Evolutionary conservation across 2,888 invertebrate species (phyloP).

Genomic region (Heliconius hortense): DNA sequence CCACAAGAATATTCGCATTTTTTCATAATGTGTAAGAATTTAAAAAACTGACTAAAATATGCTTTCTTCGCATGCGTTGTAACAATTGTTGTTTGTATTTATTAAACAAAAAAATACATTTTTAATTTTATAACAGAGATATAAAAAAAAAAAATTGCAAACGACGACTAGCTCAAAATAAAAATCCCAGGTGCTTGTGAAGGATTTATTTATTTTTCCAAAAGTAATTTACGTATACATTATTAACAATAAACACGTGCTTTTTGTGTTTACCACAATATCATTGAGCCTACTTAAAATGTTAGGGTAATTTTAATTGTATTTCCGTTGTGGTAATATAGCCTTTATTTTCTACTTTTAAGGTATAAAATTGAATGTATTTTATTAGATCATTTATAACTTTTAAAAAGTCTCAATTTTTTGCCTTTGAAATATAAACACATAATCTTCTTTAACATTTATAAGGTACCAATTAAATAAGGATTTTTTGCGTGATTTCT

Average conservation of each 20-base stretch:
- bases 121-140: too few species aligned
- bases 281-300: slow-evolving; percentile 8
- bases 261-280: slow-evolving; percentile 34
- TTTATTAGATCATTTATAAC: neutral
- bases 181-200: neutral
- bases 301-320: slow-evolving; percentile 6
- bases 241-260: slow-evolving; percentile 37
- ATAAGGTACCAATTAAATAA: slow-evolving; percentile 54
- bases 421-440: slow-evolving; percentile 25
- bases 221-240: slow-evolving; percentile 15
- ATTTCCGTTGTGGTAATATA: slow-evolving; percentile 5
- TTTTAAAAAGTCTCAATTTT: slow-evolving; percentile 6
- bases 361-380: neutral
- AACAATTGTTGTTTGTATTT: too few species aligned
- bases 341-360: neutral
- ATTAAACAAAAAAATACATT: too few species aligned
- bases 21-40: too few species aligned
- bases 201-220: neutral
- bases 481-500: slow-evolving; percentile 51
- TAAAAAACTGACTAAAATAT: too few species aligned
- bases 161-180: neutral
- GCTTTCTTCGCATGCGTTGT: too few species aligned
- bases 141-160: neutral
- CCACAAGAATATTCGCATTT: too few species aligned
- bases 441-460: slow-evolving; percentile 43